A percentile compares a stretch with the other conserved stretches of the same genome.
These are phyloP conservation scores for Cyprinella venusta DNA, from an alignment of 2,797 vertebrate genomes.

Conservation along the genomic window DNA sequence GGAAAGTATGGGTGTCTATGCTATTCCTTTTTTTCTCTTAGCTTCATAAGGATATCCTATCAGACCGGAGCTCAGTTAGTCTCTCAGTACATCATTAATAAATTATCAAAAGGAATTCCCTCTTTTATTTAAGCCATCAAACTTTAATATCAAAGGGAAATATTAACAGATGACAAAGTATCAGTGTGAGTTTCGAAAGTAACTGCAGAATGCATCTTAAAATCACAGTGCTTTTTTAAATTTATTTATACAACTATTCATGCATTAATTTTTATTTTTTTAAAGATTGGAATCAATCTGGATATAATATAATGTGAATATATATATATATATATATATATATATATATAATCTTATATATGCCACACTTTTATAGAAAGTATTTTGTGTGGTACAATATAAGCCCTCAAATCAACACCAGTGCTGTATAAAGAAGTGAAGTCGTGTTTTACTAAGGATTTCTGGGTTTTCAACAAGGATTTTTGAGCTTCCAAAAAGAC, in stretches of 20 bases:
- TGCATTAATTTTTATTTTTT: neutral
- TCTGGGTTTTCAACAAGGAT: neutral
- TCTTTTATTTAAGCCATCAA: conserved; percentile 49
- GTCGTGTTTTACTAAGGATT: conserved; percentile 12
- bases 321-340: neutral
- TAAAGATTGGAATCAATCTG: neutral
- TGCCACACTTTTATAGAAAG: neutral
- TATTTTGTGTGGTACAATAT: conserved; percentile 16
- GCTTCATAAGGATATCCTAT: conserved; percentile 47
- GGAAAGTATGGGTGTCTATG: neutral
- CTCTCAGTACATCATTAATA: conserved; percentile 47
- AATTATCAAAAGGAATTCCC: conserved; percentile 59
- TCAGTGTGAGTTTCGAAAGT: conserved; percentile 12
- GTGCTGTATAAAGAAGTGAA: neutral
- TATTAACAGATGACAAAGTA: conserved; percentile 51
- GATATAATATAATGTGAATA: neutral
- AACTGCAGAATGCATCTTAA: conserved; percentile 23
- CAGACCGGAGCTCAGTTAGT: conserved; percentile 16
- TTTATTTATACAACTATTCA: neutral
- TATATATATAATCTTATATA: neutral
- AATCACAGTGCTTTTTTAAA: neutral
- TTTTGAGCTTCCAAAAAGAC: neutral
- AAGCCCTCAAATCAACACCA: neutral
- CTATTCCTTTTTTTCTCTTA: conserved; percentile 15
- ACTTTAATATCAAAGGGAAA: conserved; percentile 57